Percentiles rank a stretch among this genome's conserved stretches.
These are phyloP conservation scores for Drosophila falleni DNA, from an alignment of 2,888 invertebrate genomes.

Conservation along the genomic window DNA sequence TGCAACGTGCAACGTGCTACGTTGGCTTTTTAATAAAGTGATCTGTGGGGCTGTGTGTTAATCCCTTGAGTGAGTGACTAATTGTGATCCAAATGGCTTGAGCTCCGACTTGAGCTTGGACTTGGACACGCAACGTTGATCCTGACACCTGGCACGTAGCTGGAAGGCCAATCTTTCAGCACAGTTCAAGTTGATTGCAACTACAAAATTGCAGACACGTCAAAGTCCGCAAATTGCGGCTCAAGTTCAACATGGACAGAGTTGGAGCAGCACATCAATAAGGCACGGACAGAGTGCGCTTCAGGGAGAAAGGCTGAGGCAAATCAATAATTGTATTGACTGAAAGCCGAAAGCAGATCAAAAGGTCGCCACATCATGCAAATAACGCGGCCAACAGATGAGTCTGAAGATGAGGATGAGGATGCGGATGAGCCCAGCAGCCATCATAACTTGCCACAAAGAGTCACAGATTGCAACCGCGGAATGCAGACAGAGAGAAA, in stretches of 20 bases:
- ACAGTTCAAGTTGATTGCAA: slow-evolving; percentile 72
- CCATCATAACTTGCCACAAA: slow-evolving; percentile 43
- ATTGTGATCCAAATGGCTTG: slow-evolving; percentile 50
- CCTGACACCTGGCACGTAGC: slow-evolving; percentile 59
- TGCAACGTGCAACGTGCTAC: slow-evolving; percentile 17
- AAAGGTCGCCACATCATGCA: slow-evolving; percentile 78
- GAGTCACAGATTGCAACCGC: slow-evolving; percentile 56
- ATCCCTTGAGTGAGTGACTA: slow-evolving; percentile 66
- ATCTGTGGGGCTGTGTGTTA: slow-evolving; percentile 49
- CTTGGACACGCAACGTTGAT: slow-evolving; percentile 35
- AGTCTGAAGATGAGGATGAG: slow-evolving; percentile 8
- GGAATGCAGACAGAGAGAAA: slow-evolving; percentile 45
- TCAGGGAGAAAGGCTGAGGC: slow-evolving; percentile 57
- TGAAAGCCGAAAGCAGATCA: slow-evolving; percentile 76
- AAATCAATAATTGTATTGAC: slow-evolving; percentile 81
- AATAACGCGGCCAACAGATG: slow-evolving; percentile 43
- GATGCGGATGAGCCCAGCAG: slow-evolving; percentile 30
- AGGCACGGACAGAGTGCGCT: slow-evolving; percentile 9
- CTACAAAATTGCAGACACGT: slow-evolving; percentile 64
- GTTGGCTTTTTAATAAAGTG: slow-evolving; percentile 58
- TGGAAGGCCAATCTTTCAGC: slow-evolving; percentile 51
- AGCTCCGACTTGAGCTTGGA: slow-evolving; percentile 27
- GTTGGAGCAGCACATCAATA: slow-evolving; percentile 50
- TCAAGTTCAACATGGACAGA: slow-evolving; percentile 25
- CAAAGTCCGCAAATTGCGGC: slow-evolving; percentile 57